Base-by-base conservation (phyloP, 2,888 invertebrate genomes). In the Teinopalpus imperialis region DNA sequence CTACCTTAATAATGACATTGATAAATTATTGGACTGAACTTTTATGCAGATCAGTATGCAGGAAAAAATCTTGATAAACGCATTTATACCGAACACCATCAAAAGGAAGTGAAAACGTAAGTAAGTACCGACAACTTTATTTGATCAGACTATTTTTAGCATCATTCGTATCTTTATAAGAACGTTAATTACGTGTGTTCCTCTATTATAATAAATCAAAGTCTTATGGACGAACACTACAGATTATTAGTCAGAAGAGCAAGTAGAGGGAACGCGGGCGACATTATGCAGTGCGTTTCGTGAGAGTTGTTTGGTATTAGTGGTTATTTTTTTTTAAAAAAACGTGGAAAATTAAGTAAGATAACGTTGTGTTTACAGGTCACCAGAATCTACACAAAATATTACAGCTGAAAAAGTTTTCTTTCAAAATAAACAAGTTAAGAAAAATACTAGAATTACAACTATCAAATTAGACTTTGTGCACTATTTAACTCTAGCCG, bases 211-310 rank as follows among this genome's bases (percentile, higher is more conserved):
- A 56, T 57, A 53, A 55, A 60, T 60, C 57, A 60, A 62, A 61
- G 57, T 59, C 53, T 57, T 58, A 83, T 85, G 82, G 76, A 66
- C 62, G 80, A 81, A 73, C 68, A 72, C 61, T 70, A 74, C 53
- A 64, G 58, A 63, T 69, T 83, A 54, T 59, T 81, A 68, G 56
- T 60, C 49, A 60, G 52, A 53, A 55, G 57, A 61, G 53, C 53
- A 51, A 57, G 47, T 43, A 56, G 54, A 49, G 63, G 56, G 52
- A 64, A 56, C 54, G 56, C 43, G 48, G 29, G 43, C 40, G 50
- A 45, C 52, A 57, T 54, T 34, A 70, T 70, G 65, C 61, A 51
- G 48, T 53, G 53, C 32, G 59, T 57, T 40, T 51, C 60, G 75
- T 79, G 58, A 72, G 71, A 54, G 21, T 32, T 34, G 5, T 23